Conservation (phyloP, 2,797 vertebrate species). For the Sebastes iracundus region DNA sequence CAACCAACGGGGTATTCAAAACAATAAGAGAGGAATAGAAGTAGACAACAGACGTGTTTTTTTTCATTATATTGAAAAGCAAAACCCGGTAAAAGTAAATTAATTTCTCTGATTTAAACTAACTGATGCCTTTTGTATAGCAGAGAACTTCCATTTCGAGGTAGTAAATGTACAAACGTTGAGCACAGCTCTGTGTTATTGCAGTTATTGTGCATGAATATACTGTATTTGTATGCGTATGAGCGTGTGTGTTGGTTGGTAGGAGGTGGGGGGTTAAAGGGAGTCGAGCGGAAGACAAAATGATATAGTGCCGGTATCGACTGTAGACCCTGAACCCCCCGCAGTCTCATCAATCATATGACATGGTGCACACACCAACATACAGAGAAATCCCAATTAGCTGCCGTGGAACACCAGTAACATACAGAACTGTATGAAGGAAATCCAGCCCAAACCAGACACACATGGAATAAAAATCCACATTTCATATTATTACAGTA, state of each 20-base stretch:
- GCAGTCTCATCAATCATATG: conserved; percentile 52
- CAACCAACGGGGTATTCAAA: not conserved
- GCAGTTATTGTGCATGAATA: not conserved
- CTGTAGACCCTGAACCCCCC: conserved; percentile 14
- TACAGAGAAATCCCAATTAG: conserved; percentile 26
- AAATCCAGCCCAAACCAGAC: not conserved
- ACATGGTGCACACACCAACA: conserved; percentile 30
- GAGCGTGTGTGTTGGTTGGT: not conserved
- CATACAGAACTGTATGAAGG: not conserved
- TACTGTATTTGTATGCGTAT: not conserved
- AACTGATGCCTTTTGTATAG: conserved; percentile 11
- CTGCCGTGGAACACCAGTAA: not conserved
- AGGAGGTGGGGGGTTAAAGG: not conserved
- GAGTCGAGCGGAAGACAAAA: conserved; percentile 23
- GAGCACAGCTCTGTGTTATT: not conserved
- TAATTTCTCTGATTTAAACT: not conserved
- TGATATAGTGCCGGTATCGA: conserved; percentile 38
- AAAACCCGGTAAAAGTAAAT: not conserved
- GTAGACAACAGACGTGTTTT: not conserved
- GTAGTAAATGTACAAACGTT: not conserved
- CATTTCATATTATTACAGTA: not conserved
- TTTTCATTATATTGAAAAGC: not conserved
- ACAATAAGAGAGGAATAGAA: not conserved
- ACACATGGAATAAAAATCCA: not conserved
- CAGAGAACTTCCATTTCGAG: not conserved